Evolutionary conservation across 1,140 invertebrate species (phyloP).

Genomic region (Ruditapes philippinarum): DNA sequence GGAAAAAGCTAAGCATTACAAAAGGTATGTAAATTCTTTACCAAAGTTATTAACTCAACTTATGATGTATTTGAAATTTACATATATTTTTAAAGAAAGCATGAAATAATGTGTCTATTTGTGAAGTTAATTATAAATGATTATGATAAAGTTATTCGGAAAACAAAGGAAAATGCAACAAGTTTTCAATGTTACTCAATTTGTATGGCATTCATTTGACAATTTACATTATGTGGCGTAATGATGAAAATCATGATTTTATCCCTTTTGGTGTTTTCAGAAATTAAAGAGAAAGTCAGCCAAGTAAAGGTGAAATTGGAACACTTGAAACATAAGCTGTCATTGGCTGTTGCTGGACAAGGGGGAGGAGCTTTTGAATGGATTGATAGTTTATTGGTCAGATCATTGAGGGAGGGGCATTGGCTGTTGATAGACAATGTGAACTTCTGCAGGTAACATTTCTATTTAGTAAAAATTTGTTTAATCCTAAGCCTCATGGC

Average conservation of each 20-base stretch:
- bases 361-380: constrained; percentile 96
- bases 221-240: too few species aligned
- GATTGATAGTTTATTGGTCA: constrained; percentile 97
- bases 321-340: constrained; percentile 86
- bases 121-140: too few species aligned
- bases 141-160: too few species aligned
- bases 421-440: constrained; percentile 99
- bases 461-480: neutral
- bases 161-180: too few species aligned
- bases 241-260: too few species aligned
- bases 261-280: constrained; percentile 54
- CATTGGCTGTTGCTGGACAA: constrained; percentile 87
- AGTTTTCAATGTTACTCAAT: too few species aligned
- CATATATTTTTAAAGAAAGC: too few species aligned
- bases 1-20: neutral
- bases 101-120: too few species aligned
- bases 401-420: constrained; percentile 93
- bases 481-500: too few species aligned
- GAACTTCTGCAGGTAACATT: constrained; percentile 94
- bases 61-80: too few species aligned
- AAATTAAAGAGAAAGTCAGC: constrained; percentile 30
- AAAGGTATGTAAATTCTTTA: neutral
- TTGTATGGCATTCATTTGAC: too few species aligned
- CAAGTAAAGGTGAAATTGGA: constrained; percentile 68
- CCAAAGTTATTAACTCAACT: too few species aligned